These are phyloP conservation scores for Drosophila pectinifera DNA, from an alignment of 1,140 invertebrate species.

Conservation along the genomic window DNA sequence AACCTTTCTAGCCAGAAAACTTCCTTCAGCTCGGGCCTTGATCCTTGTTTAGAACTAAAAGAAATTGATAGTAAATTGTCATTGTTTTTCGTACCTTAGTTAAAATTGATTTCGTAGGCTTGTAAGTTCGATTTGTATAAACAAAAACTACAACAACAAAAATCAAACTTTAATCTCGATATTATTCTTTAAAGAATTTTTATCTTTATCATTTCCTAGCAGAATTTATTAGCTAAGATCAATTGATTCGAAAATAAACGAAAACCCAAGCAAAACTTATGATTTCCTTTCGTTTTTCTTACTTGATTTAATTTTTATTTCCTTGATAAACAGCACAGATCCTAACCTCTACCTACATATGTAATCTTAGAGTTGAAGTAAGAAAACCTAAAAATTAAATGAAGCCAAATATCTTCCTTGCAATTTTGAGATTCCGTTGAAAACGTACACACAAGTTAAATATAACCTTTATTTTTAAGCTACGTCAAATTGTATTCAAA, in stretches of 20 bases:
- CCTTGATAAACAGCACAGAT: constrained; percentile 4
- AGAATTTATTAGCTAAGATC: constrained; percentile 75
- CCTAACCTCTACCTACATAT: constrained; percentile 11
- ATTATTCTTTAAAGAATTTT: constrained; percentile 50
- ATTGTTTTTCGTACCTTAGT: constrained; percentile 46
- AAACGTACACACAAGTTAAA: constrained; percentile 77
- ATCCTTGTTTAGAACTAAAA: constrained; percentile 34
- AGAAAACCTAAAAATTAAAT: constrained; percentile 11
- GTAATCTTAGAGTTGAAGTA: constrained; percentile 16
- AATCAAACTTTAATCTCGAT: constrained; percentile 68
- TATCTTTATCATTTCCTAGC: constrained; percentile 67
- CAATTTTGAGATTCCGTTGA: constrained; percentile 81
- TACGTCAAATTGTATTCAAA: constrained; percentile 62
- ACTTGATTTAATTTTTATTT: constrained; percentile 10
- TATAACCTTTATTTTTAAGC: constrained; percentile 66
- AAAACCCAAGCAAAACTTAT: constrained; percentile 50
- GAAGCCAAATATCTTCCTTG: constrained; percentile 79
- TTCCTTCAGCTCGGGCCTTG: constrained; percentile 33
- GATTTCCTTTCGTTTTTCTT: constrained; percentile 42
- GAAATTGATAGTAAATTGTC: constrained; percentile 32
- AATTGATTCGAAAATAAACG: constrained; percentile 48
- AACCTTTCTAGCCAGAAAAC: constrained; percentile 20
- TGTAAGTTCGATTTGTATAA: constrained; percentile 56
- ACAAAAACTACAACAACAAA: constrained; percentile 34
- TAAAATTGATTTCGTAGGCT: constrained; percentile 47